Percentiles rank a stretch among this genome's conserved stretches.
Evolutionary conservation across 2,888 invertebrate species (phyloP).

Genomic region (Oeneis ivallda): DNA sequence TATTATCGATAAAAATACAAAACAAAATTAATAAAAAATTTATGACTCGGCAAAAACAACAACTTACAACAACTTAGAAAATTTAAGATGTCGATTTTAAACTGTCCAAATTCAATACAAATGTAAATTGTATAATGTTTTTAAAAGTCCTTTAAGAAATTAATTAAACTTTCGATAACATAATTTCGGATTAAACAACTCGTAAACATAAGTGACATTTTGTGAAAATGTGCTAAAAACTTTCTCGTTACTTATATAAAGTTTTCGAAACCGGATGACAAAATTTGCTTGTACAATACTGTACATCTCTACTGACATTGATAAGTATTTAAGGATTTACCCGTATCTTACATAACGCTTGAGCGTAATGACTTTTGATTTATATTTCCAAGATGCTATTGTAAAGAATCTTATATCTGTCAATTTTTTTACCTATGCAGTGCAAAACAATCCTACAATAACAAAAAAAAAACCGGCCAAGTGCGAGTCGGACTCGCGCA

Average conservation of each 20-base stretch:
- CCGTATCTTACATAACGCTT: neutral
- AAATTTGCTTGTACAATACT: slow-evolving; percentile 5
- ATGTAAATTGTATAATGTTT: neutral
- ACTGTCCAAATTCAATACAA: neutral
- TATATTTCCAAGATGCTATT: neutral
- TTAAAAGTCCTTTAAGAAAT: neutral
- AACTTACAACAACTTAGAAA: neutral
- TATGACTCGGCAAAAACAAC: neutral
- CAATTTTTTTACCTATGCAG: neutral
- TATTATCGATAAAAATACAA: too few species aligned
- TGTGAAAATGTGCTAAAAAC: slow-evolving; percentile 26
- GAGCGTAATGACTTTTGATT: neutral
- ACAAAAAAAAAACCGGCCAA: too few species aligned
- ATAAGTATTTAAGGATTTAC: neutral
- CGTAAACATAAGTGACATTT: slow-evolving; percentile 19
- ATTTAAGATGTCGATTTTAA: neutral
- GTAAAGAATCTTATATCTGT: neutral
- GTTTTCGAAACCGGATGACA: slow-evolving; percentile 16
- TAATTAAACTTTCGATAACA: slow-evolving; percentile 7
- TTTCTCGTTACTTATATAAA: slow-evolving; percentile 36
- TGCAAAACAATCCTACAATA: neutral
- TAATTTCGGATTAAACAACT: slow-evolving; percentile 25
- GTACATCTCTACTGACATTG: neutral
- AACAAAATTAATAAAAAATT: neutral
- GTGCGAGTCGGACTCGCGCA: too few species aligned